Evolutionary conservation across 1,140 invertebrate species (phyloP).

Genomic region (Bombus terrestris): DNA sequence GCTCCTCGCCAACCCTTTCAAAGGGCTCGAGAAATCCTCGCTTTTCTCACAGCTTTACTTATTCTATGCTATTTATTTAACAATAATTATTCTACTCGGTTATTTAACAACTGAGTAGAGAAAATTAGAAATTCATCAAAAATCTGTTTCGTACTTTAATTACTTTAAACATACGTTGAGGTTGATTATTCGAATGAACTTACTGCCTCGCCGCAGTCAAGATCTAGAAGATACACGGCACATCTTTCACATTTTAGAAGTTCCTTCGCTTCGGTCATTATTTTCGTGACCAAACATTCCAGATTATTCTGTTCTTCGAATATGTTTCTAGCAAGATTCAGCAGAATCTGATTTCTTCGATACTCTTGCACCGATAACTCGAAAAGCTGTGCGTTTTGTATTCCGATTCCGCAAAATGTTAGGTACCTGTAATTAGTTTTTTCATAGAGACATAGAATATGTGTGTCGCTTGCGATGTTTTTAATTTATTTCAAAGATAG

Average conservation of each 20-base stretch:
- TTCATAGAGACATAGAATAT: background rate
- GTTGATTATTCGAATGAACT: constrained; percentile 74
- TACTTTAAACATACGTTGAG: background rate
- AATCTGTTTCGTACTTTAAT: background rate
- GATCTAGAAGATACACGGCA: constrained; percentile 93
- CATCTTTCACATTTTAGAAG: constrained; percentile 96
- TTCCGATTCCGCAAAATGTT: constrained; percentile 98
- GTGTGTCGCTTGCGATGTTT: background rate
- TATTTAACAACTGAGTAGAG: background rate
- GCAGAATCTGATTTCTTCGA: constrained; percentile 92
- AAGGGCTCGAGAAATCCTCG: background rate
- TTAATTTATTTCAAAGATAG: background rate
- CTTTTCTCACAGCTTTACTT: background rate
- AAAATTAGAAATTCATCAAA: background rate
- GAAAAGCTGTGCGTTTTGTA: constrained; percentile 98
- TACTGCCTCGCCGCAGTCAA: constrained; percentile 93
- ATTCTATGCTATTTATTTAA: too few relatives aligned
- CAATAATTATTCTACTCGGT: too few relatives aligned
- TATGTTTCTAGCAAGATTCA: constrained; percentile 80
- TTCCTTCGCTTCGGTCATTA: constrained; percentile 97
- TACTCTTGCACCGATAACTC: constrained; percentile 97
- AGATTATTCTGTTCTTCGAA: constrained; percentile 91
- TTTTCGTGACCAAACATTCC: constrained; percentile 96
- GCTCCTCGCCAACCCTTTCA: background rate
- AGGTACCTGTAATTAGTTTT: constrained; percentile 87